A percentile compares a stretch with the other conserved stretches of the same genome.
phyloP scores from a whole-genome alignment of 2,113 vertebrate genomes.

The Tauraco erythrolophus region DNA sequence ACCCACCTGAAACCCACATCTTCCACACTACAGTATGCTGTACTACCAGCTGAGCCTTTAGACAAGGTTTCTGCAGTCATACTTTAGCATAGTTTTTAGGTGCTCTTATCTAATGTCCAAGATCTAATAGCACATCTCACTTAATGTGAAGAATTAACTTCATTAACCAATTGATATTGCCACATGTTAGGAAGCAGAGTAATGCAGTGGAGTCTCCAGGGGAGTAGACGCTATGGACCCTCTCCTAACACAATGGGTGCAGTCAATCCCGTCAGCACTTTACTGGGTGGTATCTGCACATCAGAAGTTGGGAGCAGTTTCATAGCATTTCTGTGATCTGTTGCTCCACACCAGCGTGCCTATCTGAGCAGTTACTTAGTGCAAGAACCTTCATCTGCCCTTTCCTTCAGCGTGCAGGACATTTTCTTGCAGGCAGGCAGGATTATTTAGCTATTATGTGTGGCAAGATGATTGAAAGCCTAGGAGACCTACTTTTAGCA shows the following conservation, averaged over 20 bases:
- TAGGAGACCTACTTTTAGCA: slow-evolving; percentile 61
- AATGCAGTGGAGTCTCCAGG: neutral
- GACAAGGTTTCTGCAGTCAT: neutral
- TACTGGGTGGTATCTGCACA: neutral
- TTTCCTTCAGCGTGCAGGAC: slow-evolving; percentile 32
- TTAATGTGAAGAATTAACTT: neutral
- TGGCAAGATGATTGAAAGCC: slow-evolving; percentile 64
- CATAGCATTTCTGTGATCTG: neutral
- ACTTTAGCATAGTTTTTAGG: neutral
- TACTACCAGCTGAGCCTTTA: neutral
- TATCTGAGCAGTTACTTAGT: neutral
- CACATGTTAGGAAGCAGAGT: neutral
- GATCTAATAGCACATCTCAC: neutral
- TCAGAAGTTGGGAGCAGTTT: neutral
- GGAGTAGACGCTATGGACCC: accelerated
- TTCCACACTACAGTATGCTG: neutral
- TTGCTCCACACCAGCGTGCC: neutral
- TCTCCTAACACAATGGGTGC: neutral
- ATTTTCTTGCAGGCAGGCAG: slow-evolving; percentile 45
- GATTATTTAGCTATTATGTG: slow-evolving; percentile 69
- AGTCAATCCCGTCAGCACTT: neutral
- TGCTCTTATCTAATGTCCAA: neutral
- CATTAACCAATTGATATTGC: neutral
- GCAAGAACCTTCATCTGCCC: slow-evolving; percentile 17
- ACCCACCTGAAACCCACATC: neutral